Conservation (phyloP, 1,140 invertebrate genomes). For the Heliconius congener region DNA sequence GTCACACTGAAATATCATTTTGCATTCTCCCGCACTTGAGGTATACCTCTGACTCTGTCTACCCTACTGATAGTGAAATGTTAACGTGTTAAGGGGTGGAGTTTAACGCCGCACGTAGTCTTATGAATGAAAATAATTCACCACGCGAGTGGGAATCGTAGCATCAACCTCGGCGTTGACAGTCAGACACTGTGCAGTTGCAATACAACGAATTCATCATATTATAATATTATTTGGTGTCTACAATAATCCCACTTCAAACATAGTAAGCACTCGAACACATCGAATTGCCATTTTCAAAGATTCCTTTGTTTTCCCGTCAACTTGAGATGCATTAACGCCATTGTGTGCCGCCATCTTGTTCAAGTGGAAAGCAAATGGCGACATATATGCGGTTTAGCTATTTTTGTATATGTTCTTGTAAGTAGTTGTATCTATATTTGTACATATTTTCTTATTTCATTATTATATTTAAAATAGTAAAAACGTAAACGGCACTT, state of each 20-base stretch:
- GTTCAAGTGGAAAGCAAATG: constrained; percentile 41
- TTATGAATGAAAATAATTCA: no score
- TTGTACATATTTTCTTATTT: neutral
- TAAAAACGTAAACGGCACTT: no score
- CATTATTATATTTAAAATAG: no score
- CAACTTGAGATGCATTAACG: constrained; percentile 46
- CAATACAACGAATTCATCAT: neutral
- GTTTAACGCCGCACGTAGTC: no score
- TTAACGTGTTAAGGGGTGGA: no score
- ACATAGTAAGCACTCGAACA: constrained; percentile 22
- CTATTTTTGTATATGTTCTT: neutral
- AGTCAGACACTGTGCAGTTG: no score
- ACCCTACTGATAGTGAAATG: no score
- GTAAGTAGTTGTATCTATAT: neutral
- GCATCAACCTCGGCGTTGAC: no score
- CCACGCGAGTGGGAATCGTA: no score
- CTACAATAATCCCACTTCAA: constrained; percentile 12
- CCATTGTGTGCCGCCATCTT: constrained; percentile 43
- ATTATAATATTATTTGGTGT: neutral
- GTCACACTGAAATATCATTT: neutral
- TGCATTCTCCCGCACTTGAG: neutral
- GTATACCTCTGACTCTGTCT: no score
- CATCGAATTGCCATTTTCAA: constrained; percentile 29
- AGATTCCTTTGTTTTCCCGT: constrained; percentile 30
- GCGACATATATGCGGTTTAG: constrained; percentile 17